Conservation (phyloP, 2,888 invertebrate species). For the Phlogophora meticulosa region DNA sequence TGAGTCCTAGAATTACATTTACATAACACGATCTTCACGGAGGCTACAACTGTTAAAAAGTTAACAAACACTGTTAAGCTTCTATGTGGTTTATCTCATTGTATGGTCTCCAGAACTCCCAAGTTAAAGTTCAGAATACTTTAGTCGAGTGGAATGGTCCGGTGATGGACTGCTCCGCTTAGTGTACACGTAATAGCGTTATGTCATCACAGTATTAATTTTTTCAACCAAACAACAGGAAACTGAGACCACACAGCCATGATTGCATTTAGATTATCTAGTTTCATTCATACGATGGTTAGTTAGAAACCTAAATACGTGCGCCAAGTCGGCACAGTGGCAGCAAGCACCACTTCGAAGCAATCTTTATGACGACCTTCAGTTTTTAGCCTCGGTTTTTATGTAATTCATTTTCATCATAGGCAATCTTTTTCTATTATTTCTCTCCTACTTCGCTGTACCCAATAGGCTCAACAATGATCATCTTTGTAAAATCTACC, state of each 20-base stretch:
- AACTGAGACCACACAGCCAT: constrained; percentile 1
- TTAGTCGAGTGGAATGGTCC: background rate
- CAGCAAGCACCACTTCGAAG: background rate
- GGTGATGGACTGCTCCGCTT: background rate
- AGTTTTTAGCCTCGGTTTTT: background rate
- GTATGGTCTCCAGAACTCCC: background rate
- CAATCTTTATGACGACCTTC: background rate
- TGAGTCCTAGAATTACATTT: constrained; percentile 22
- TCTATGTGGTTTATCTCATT: background rate
- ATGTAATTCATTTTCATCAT: background rate
- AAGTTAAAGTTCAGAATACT: background rate
- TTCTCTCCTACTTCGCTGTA: too few relatives aligned
- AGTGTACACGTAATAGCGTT: background rate
- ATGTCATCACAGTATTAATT: constrained; percentile 14
- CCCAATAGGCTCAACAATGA: too few relatives aligned
- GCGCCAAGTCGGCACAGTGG: background rate
- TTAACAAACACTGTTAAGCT: too few relatives aligned
- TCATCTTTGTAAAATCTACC: too few relatives aligned
- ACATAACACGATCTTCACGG: constrained; percentile 24
- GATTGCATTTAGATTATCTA: constrained; percentile 5
- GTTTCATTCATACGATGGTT: background rate
- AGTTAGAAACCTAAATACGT: background rate
- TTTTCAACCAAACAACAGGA: constrained; percentile 8
- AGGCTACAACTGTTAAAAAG: too few relatives aligned
- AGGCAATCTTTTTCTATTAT: too few relatives aligned